Conservation (phyloP, 2,113 vertebrate genomes). For the Ictidomys tridecemlineatus region DNA sequence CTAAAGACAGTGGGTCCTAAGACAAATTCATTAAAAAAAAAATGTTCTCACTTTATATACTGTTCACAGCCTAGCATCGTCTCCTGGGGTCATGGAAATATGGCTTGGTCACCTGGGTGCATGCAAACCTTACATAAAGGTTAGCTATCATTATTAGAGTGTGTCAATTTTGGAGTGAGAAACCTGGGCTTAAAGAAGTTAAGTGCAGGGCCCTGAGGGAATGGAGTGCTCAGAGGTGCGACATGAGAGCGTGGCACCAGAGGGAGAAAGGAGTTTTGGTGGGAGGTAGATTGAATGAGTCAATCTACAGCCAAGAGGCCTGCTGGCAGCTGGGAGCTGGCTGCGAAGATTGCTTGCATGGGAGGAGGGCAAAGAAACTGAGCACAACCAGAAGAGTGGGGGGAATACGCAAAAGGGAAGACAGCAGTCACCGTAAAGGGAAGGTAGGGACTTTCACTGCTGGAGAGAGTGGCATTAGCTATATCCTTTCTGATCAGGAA, state of each 20-base stretch:
- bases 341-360: neutral
- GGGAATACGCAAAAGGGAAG: neutral
- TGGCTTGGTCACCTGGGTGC: neutral
- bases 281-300: neutral
- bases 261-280: neutral
- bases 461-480: neutral
- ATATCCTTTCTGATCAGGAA: neutral
- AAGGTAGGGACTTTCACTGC: neutral
- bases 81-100: neutral
- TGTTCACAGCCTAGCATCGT: neutral
- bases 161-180: neutral
- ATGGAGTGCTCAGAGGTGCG: neutral
- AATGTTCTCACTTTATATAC: neutral
- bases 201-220: neutral
- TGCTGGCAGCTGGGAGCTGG: neutral
- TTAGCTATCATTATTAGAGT: neutral
- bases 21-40: neutral
- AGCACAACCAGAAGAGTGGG: neutral
- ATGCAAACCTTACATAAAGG: neutral
- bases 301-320: neutral
- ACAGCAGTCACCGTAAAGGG: fast-evolving
- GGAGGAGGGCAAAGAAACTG: neutral
- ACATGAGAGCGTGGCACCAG: neutral
- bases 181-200: neutral
- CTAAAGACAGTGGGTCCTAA: constrained; percentile 20